Conservation (phyloP, 2,113 vertebrate genomes). For the Arenaria interpres region DNA sequence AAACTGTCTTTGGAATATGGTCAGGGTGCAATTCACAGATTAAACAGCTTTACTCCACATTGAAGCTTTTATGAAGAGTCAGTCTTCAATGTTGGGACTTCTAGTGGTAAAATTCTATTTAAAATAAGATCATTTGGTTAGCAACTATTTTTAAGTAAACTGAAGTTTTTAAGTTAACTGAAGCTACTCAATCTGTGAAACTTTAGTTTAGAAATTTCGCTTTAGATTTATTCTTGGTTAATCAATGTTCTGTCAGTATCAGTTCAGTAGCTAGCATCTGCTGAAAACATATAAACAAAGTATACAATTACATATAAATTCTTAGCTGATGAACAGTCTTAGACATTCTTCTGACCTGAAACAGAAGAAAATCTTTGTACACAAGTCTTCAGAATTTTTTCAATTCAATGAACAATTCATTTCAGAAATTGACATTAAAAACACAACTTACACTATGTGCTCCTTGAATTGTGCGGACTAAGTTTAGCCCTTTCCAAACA, state of each 20-base stretch:
- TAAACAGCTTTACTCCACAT: neutral
- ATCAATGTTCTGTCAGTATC: neutral
- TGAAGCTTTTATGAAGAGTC: neutral
- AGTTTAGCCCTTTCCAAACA: slow-evolving; percentile 90
- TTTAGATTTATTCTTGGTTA: neutral
- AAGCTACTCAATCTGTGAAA: neutral
- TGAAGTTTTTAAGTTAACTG: neutral
- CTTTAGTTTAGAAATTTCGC: neutral
- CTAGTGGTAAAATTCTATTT: neutral
- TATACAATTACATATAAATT: neutral
- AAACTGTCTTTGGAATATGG: neutral
- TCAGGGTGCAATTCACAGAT: neutral
- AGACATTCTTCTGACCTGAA: neutral
- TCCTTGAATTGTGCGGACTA: slow-evolving; percentile 89
- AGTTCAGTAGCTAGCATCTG: neutral
- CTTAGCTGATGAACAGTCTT: neutral
- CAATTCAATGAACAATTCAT: neutral
- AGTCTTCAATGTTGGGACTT: neutral
- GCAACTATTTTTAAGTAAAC: neutral
- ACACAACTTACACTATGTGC: slow-evolving; percentile 90
- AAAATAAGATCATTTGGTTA: neutral
- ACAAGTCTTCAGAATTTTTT: neutral
- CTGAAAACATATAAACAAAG: neutral
- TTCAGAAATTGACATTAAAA: neutral
- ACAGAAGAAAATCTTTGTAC: neutral